Evolutionary conservation across 2,113 vertebrate genomes (phyloP).

Genomic region (Octodon degus): DNA sequence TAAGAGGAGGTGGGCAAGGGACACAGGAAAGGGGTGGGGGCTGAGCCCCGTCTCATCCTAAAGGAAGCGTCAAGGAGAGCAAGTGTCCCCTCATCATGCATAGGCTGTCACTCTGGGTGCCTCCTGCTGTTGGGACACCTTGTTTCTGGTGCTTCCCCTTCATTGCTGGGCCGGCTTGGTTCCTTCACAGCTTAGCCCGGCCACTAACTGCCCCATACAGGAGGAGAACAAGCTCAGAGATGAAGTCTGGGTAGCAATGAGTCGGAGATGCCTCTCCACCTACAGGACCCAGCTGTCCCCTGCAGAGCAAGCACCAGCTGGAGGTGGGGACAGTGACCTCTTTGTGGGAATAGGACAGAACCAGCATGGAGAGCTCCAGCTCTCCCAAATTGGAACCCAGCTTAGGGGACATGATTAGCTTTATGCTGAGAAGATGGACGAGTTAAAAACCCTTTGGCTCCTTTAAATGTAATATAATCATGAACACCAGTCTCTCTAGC

Average conservation of each 20-base stretch:
- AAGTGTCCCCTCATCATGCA: too few relatives aligned
- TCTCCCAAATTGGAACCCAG: too few relatives aligned
- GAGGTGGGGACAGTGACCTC: background rate
- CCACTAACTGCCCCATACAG: background rate
- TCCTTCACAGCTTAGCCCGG: background rate
- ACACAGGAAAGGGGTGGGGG: background rate
- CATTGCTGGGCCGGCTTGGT: background rate
- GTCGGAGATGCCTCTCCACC: background rate
- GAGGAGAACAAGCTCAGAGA: too few relatives aligned
- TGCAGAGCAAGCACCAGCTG: background rate
- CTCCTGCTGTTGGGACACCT: background rate
- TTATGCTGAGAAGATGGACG: background rate
- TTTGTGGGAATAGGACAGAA: background rate
- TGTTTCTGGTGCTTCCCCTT: rapidly evolving
- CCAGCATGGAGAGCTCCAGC: too few relatives aligned
- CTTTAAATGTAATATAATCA: background rate
- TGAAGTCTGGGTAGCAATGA: background rate
- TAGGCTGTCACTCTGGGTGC: rapidly evolving
- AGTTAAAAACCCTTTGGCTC: rapidly evolving
- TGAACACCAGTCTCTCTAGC: background rate
- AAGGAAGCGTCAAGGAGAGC: background rate
- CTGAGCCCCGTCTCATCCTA: background rate
- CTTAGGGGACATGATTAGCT: background rate
- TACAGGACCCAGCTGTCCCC: background rate
- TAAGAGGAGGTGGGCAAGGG: too few relatives aligned